phyloP scores from a whole-genome alignment of 2,113 vertebrate species.

The Tauraco erythrolophus region DNA sequence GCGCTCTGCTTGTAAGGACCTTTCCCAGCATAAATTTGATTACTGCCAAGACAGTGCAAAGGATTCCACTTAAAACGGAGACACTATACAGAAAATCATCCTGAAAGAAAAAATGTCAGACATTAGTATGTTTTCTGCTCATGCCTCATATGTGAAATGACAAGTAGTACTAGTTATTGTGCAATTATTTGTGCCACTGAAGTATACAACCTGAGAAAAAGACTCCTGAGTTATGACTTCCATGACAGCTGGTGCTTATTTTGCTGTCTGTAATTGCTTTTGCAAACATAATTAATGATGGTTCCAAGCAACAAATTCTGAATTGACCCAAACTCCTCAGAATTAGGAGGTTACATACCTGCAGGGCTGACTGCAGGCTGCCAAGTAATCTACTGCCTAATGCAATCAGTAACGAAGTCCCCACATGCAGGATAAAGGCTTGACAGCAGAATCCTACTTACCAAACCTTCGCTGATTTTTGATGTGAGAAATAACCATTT shows the following conservation, averaged over 20 bases:
- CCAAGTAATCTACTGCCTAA: background rate
- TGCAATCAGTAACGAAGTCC: background rate
- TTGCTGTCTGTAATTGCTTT: background rate
- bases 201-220: background rate
- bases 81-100: slow-evolving; percentile 96
- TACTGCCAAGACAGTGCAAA: slow-evolving; percentile 89
- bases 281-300: background rate
- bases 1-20: slow-evolving; percentile 94
- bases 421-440: background rate
- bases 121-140: background rate
- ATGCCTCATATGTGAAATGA: background rate
- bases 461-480: background rate
- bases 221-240: background rate
- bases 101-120: slow-evolving; percentile 74
- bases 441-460: background rate
- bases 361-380: background rate
- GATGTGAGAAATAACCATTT: background rate
- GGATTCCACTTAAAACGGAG: slow-evolving; percentile 93
- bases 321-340: background rate
- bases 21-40: slow-evolving; percentile 96
- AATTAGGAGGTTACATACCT: background rate
- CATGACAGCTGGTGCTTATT: background rate
- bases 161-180: background rate
- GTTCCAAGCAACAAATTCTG: background rate
- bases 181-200: background rate